Conservation (phyloP, 2,888 invertebrate species). For the Trileptium ribeirensis region DNA sequence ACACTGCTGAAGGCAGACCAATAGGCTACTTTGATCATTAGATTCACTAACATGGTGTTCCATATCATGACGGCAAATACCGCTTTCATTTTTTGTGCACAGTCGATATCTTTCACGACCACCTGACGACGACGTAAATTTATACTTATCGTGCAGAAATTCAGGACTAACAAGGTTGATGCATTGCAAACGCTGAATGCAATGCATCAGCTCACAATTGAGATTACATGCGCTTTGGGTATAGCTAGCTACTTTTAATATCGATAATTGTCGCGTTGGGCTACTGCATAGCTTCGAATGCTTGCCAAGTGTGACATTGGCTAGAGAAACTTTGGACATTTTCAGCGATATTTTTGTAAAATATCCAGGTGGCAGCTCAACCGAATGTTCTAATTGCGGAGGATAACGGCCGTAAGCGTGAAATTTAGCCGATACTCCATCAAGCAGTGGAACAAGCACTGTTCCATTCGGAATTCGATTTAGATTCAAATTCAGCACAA, state of each 20-base stretch:
- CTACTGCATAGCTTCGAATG: not conserved
- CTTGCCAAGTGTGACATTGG: not conserved
- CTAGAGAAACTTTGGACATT: not conserved
- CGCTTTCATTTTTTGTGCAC: no score
- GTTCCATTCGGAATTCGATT: not conserved
- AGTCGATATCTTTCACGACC: no score
- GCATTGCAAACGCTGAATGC: not conserved
- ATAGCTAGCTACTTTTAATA: not conserved
- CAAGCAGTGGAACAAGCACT: not conserved
- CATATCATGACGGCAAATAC: no score
- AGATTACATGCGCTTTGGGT: not conserved
- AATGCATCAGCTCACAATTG: not conserved
- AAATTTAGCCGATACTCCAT: not conserved
- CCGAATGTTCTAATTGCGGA: not conserved
- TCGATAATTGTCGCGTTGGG: not conserved
- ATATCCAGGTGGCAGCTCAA: not conserved
- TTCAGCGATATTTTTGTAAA: not conserved
- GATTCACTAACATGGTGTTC: no score
- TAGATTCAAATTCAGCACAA: not conserved
- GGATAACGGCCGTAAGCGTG: not conserved
- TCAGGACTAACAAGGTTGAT: not conserved
- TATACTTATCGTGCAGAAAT: not conserved
- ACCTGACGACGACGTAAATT: not conserved
- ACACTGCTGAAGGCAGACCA: no score
- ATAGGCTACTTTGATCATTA: no score